Percentiles rank a stretch among this genome's conserved stretches.
Evolutionary conservation across 2,113 vertebrate species (phyloP).

Genomic region (Gavialis gangeticus): DNA sequence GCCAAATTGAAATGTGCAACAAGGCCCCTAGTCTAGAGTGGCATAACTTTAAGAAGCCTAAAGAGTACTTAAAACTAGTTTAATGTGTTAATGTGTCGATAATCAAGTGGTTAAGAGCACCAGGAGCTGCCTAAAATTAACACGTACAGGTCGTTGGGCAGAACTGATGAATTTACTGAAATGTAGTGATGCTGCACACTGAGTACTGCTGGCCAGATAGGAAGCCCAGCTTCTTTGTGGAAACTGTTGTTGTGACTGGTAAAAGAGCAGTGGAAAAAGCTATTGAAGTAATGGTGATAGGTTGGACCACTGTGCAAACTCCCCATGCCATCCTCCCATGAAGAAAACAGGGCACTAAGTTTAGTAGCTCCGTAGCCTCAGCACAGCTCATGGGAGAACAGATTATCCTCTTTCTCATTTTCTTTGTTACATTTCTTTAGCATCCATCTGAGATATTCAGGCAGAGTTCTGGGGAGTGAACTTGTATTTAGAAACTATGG

Average conservation of each 20-base stretch:
- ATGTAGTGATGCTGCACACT: too few relatives aligned
- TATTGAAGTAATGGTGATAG: not conserved
- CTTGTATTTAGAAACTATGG: not conserved
- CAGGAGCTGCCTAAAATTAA: too few relatives aligned
- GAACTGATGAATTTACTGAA: not conserved
- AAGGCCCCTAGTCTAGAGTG: too few relatives aligned
- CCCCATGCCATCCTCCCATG: not conserved
- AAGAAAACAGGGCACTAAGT: not conserved
- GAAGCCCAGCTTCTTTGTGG: not conserved
- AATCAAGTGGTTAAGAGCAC: too few relatives aligned
- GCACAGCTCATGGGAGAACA: not conserved
- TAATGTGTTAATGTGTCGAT: too few relatives aligned
- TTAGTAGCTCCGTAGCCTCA: not conserved
- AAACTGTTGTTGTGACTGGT: not conserved
- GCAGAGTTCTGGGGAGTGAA: not conserved
- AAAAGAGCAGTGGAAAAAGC: accelerated
- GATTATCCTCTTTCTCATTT: accelerated
- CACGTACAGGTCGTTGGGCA: not conserved
- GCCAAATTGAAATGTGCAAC: too few relatives aligned
- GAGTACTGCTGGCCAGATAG: not conserved
- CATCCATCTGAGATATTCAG: not conserved
- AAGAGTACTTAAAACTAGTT: too few relatives aligned
- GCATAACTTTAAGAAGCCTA: too few relatives aligned
- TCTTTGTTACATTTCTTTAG: not conserved
- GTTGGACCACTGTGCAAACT: not conserved